Conservation (phyloP, 2,113 vertebrate species). For the Clarias batrachus region DNA sequence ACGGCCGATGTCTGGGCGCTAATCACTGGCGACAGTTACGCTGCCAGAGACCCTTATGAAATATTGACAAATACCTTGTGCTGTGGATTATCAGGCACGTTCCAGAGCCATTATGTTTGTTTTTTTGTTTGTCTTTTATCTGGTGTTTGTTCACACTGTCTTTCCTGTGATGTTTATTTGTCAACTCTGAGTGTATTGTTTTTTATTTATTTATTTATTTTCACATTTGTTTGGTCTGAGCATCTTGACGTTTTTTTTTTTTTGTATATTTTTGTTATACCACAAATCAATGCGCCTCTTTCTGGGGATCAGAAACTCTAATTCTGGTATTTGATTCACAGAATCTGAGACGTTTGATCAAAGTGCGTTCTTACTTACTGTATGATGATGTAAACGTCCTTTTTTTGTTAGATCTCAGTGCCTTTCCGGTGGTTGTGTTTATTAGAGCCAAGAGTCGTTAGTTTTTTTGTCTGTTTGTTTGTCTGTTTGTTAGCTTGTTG, state of each 20-base stretch:
- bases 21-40: neutral
- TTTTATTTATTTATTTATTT: neutral
- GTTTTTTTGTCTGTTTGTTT: neutral
- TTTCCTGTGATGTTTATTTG: neutral
- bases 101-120: neutral
- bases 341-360: neutral
- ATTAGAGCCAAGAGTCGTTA: neutral
- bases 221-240: neutral
- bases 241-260: neutral
- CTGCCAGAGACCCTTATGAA: neutral
- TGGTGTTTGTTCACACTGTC: neutral
- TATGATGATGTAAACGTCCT: too few species aligned
- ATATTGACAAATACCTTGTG: neutral
- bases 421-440: neutral
- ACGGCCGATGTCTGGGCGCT: slow-evolving; percentile 19
- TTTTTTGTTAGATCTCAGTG: neutral
- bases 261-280: neutral
- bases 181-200: neutral
- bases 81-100: neutral
- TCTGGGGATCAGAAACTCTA: neutral
- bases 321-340: neutral
- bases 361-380: neutral
- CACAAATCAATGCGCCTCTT: too few species aligned
- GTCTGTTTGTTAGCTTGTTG: neutral
- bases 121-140: neutral